These are phyloP conservation scores for Alouatta palliata DNA, from an alignment of 2,113 vertebrate species.

Conservation along the genomic window DNA sequence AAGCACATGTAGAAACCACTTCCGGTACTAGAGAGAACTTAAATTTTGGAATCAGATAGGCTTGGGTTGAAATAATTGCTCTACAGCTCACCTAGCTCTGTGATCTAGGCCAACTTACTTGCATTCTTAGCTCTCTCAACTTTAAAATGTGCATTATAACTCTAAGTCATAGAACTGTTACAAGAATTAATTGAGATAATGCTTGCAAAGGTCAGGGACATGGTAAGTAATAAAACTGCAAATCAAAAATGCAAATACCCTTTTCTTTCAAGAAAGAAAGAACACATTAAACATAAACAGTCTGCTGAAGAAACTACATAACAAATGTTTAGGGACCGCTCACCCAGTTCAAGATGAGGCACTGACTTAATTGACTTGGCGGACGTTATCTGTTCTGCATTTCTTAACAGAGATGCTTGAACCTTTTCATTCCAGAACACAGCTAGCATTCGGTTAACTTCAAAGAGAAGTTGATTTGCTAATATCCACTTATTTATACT, in stretches of 20 bases:
- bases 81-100: background rate
- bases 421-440: background rate
- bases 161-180: background rate
- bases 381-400: background rate
- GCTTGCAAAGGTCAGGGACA: background rate
- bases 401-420: background rate
- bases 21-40: rapidly evolving
- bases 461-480: background rate
- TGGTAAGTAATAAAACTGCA: background rate
- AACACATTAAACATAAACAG: background rate
- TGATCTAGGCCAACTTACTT: background rate
- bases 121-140: background rate
- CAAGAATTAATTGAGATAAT: background rate
- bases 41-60: background rate
- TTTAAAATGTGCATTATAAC: background rate
- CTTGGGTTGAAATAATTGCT: background rate
- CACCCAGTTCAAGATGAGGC: background rate
- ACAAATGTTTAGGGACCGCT: background rate
- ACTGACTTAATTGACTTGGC: background rate
- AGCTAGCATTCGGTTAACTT: background rate
- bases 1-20: rapidly evolving
- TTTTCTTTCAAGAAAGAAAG: background rate
- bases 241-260: background rate
- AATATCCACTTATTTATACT: background rate
- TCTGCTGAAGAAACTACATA: background rate